Base-by-base conservation (phyloP, 2,797 vertebrate genomes). In the Rousettus madagascariensis region DNA sequence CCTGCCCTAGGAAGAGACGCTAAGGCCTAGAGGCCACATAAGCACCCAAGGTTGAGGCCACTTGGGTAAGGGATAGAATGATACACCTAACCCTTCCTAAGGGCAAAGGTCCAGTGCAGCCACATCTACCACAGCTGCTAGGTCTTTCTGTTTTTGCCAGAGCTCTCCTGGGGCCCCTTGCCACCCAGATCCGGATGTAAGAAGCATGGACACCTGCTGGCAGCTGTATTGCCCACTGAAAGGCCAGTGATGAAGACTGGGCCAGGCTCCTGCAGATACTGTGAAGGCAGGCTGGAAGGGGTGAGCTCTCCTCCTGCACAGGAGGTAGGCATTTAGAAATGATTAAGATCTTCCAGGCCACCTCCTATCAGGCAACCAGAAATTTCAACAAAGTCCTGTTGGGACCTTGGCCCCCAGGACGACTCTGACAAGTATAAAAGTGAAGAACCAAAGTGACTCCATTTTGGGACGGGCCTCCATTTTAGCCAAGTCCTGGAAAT, bases 201-300 rank as follows among this genome's bases (percentile, higher is more conserved):
- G 61, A n/a, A 10, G 38, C 1, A 1, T 8, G 0, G 30, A 15
- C 43, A 38, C 46, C 65, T 90, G 19, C 43, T 24, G 41, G 90
- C 20, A 38, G 53, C 61, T 38, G 49, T 41, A 46, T 69, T 3
- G 0, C 74, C 78, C 36, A 11, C 3, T 10, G 51, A 33, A 33
- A 11, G 49, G 72, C 15, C 3, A 9, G 20, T 20, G 15, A 49
- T 0, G 46, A 63, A 30, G 41, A 16, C 11, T 17, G 5, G 5
- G 57, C 20, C 12, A 1, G 51, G n/a, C 28, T 59, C 38, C 49
- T 2, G 9, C 36, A 22, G 41, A 22, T 10, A 49, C 61, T 9
- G 0, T 1, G 9, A 28, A 46, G 68, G 20, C 0, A 0, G 53
- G 51, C n/a, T 4, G n/a, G 5, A n/a, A 33, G 86, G 66, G 12